Evolutionary conservation across 2,113 vertebrate species (phyloP), one percentile per base, ranked within the genome.

Genomic region (Urocynchramus pylzowi): DNA sequence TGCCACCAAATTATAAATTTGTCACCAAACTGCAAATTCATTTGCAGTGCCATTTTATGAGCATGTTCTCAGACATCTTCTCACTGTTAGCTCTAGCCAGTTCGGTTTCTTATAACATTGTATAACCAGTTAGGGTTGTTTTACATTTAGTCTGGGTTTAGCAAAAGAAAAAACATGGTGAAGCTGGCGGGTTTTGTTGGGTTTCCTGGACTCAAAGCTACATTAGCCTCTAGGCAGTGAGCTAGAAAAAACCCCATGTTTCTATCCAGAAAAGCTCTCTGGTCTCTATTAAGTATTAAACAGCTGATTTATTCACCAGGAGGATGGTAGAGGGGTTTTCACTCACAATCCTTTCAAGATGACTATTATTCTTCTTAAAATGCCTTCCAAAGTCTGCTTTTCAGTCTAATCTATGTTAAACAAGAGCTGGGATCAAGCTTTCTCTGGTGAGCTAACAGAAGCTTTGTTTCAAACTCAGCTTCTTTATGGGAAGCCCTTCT

Each of bases 371-470:
- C 37, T 90, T 74, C 64, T 89, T 92, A 52, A 95, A 89, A 89
- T 65, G 22, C 42, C 6, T 84, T 86, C n/a, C n/a, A 18, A 71
- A 81, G 17, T 69, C 84, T 70, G 56, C 68, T 67, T 93, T 86
- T 91, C 59, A 69, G 59, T 61, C 50, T 70, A 81, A 91, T 52
- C 50, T 5, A 3, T 52, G 37, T 61, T 86, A 87, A 86, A 92
- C 33, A 87, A 68, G 71, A 86, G 50, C 76, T 49, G 14, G 42
- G 31, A 35, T 52, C 76, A 83, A 53, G 27, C n/a, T 73, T 71
- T 91, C 35, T 41, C 63, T 86, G 41, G 23, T 78, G 47, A 87
- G 52, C 65, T 87, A 86, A 81, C 39, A 94, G 84, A 83, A 90
- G 56, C 41, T 45, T 80, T 2, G 1, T 64, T 95, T 89, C 59